Conservation (phyloP, 2,888 invertebrate genomes). For the Hofmannophila pseudospretella region DNA sequence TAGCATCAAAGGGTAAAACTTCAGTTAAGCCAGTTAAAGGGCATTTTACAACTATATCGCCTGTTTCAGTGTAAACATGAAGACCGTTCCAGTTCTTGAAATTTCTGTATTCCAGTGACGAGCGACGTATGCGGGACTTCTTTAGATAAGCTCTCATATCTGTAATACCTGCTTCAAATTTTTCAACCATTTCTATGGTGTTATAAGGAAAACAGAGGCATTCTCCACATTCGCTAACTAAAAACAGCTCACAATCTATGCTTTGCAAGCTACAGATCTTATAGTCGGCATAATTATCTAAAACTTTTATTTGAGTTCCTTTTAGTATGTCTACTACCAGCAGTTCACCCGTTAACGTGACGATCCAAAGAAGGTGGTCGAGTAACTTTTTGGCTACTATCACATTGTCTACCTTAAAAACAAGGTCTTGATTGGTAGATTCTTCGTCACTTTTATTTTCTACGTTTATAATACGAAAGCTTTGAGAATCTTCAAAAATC, state of each 20-base stretch:
- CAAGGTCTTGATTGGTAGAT: constrained; percentile 16
- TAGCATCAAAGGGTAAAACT: constrained; percentile 21
- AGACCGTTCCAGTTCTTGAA: constrained; percentile 32
- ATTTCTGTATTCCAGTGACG: constrained; percentile 10
- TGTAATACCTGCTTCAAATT: constrained; percentile 27
- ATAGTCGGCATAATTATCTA: constrained; percentile 35
- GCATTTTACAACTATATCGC: constrained; percentile 37
- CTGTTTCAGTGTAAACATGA: constrained; percentile 29
- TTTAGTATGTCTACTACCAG: constrained; percentile 36
- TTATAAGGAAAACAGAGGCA: constrained; percentile 30
- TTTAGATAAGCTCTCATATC: constrained; percentile 35
- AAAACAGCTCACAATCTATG: constrained; percentile 27
- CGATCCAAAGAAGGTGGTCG: constrained; percentile 48
- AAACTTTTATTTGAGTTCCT: constrained; percentile 32
- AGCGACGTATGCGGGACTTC: constrained; percentile 23
- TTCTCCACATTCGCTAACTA: constrained; percentile 58
- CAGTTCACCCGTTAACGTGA: constrained; percentile 45
- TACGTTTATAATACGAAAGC: constrained; percentile 34
- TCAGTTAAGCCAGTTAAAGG: constrained; percentile 45
- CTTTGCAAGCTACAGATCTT: constrained; percentile 38
- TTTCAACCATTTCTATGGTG: constrained; percentile 29
- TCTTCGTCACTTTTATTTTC: constrained; percentile 21
- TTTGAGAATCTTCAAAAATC: constrained; percentile 33
- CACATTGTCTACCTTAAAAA: constrained; percentile 32
- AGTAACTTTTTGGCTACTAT: constrained; percentile 38